Percentiles rank a stretch among this genome's conserved stretches.
Conservation (phyloP, 1,140 invertebrate genomes). For the Lepidotrigona ventralis region DNA sequence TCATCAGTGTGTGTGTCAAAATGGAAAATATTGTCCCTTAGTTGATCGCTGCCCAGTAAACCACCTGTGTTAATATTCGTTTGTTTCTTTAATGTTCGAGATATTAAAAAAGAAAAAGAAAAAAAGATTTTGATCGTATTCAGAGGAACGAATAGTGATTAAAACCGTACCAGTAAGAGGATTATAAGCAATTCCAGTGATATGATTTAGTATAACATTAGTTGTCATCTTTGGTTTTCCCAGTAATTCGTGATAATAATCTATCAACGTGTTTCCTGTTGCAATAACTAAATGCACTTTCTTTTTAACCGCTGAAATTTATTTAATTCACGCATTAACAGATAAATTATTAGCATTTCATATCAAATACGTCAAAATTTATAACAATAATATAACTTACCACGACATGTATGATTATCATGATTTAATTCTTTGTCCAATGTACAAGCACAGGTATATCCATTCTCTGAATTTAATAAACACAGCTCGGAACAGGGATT, state of each 20-base stretch:
- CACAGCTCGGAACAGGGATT: conserved; percentile 90
- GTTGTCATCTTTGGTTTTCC: conserved; percentile 70
- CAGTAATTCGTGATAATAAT: conserved; percentile 73
- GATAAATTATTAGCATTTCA: not conserved
- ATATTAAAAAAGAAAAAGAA: not conserved
- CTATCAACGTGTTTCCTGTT: conserved; percentile 64
- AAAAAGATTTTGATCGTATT: not conserved
- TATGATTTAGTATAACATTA: conserved; percentile 28
- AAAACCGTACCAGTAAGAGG: conserved; percentile 66
- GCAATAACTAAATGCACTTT: conserved; percentile 63
- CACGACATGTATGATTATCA: conserved; percentile 81
- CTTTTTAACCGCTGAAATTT: conserved; percentile 55
- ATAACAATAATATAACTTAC: conserved; percentile 50
- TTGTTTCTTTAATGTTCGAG: too few relatives aligned
- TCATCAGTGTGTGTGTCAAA: conserved; percentile 73
- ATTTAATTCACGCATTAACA: not conserved
- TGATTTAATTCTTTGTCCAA: conserved; percentile 82
- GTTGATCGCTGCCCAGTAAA: conserved; percentile 55
- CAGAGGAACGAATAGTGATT: not conserved
- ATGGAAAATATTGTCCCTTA: conserved; percentile 60
- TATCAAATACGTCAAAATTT: not conserved
- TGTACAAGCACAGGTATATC: conserved; percentile 89
- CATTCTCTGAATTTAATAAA: conserved; percentile 83
- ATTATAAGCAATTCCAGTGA: conserved; percentile 70
- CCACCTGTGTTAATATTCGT: conserved; percentile 47